Percentiles rank a stretch among this genome's conserved stretches.
These are phyloP conservation scores for Schlechtendalia chinensis DNA, from an alignment of 1,140 invertebrate species.

Conservation along the genomic window DNA sequence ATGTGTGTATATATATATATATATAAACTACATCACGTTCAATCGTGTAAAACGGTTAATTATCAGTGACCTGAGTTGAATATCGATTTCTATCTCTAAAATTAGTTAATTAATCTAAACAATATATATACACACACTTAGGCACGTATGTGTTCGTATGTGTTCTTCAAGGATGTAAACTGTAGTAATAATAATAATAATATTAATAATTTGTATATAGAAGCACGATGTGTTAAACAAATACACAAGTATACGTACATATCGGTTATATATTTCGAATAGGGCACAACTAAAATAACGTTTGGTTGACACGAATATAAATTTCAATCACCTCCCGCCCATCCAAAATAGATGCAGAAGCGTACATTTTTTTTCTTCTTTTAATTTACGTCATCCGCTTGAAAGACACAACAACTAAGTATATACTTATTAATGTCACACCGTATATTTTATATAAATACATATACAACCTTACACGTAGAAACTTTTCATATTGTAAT, in stretches of 20 bases:
- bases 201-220: no score
- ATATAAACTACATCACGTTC: constrained; percentile 18
- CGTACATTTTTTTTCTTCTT: neutral
- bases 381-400: constrained; percentile 35
- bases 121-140: neutral
- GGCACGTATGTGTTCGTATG: neutral
- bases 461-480: constrained; percentile 10
- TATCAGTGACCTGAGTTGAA: constrained; percentile 30
- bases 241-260: neutral
- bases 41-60: constrained; percentile 19
- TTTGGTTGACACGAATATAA: constrained; percentile 34
- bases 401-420: neutral
- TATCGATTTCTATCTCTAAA: constrained; percentile 31
- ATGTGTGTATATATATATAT: neutral
- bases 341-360: neutral
- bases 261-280: neutral
- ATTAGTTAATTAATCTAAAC: constrained; percentile 5
- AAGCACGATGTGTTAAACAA: constrained; percentile 11
- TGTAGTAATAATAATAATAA: neutral
- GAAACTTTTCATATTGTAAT: constrained; percentile 44
- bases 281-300: neutral
- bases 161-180: neutral
- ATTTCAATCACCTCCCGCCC: neutral
- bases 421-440: no score
- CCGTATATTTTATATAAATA: no score